Conservation (phyloP, 2,797 vertebrate genomes). For the Sebastes cheni region DNA sequence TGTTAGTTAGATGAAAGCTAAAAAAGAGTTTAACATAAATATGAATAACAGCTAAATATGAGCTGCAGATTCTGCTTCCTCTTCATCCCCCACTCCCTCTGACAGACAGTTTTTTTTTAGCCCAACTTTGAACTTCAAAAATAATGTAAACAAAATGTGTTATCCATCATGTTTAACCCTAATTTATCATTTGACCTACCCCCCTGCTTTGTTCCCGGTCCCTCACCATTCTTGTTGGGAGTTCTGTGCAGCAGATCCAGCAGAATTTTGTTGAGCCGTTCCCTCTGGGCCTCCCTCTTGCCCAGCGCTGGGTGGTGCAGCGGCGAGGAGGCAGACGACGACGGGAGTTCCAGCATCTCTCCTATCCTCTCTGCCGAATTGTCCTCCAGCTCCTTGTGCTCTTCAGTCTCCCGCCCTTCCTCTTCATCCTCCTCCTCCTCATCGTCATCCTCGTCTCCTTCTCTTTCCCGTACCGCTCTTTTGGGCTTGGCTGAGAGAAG, state of each 20-base stretch:
- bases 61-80: neutral
- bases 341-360: slow-evolving; percentile 75
- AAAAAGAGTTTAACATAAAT: slow-evolving; percentile 17
- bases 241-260: slow-evolving; percentile 92
- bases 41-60: neutral
- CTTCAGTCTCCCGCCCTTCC: slow-evolving; percentile 58
- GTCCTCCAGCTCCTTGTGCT: slow-evolving; percentile 74
- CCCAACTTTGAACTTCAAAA: slow-evolving; percentile 8
- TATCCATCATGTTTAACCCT: slow-evolving; percentile 11
- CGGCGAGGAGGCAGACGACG: slow-evolving; percentile 73
- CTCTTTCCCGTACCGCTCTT: slow-evolving; percentile 78
- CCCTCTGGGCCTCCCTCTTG: slow-evolving; percentile 87
- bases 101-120: neutral
- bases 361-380: slow-evolving; percentile 78
- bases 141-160: neutral
- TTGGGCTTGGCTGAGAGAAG: slow-evolving; percentile 64
- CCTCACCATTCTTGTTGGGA: slow-evolving; percentile 96
- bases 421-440: slow-evolving; percentile 66
- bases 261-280: slow-evolving; percentile 94
- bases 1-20: neutral
- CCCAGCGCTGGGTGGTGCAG: slow-evolving; percentile 82
- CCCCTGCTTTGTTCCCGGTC: slow-evolving; percentile 66
- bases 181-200: slow-evolving; percentile 59
- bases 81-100: neutral
- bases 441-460: slow-evolving; percentile 62